A percentile compares a stretch with the other conserved stretches of the same genome.
Conservation (phyloP, 2,797 vertebrate genomes). For the Saxicola maurus region DNA sequence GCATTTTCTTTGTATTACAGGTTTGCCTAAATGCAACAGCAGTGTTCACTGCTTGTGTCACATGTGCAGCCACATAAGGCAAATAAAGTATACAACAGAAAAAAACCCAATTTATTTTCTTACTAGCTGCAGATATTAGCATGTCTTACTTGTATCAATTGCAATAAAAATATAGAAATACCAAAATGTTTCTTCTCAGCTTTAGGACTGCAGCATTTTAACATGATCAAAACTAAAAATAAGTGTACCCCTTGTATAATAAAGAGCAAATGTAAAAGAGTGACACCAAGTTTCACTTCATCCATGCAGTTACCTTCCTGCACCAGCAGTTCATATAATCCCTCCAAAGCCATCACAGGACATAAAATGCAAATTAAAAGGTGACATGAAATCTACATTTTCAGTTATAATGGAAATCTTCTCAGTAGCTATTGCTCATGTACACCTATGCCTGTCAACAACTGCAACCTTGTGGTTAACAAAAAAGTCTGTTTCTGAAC, state of each 20-base stretch:
- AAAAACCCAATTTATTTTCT: accelerated
- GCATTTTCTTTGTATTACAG: background rate
- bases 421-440: background rate
- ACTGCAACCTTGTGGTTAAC: background rate
- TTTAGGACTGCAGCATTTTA: background rate
- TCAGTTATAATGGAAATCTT: background rate
- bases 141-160: background rate
- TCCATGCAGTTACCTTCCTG: background rate
- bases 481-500: background rate
- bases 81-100: background rate
- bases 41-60: background rate
- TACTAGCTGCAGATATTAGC: background rate
- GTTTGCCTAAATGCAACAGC: background rate
- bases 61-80: background rate
- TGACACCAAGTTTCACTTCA: background rate
- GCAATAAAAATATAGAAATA: background rate
- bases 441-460: background rate
- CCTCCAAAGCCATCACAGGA: background rate
- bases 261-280: background rate
- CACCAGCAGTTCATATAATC: background rate
- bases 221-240: background rate
- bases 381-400: background rate
- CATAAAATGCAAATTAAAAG: background rate
- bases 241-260: background rate
- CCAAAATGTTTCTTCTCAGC: background rate